Base-by-base conservation (phyloP, 1,140 invertebrate species). In the Glomeris maerens region DNA sequence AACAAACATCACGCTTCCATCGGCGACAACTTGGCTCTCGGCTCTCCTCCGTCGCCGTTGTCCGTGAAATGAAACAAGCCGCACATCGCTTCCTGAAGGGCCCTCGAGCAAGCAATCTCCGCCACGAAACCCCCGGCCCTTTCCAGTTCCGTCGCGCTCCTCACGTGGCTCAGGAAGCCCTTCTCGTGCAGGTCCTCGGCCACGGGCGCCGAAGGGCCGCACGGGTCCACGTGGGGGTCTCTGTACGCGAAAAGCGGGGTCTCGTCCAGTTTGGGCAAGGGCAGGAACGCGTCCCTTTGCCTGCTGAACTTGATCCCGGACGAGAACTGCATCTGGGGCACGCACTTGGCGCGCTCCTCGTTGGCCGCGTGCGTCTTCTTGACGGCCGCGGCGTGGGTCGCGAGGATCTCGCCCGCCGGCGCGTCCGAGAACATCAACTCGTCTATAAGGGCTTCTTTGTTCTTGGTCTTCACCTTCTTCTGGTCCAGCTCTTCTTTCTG, bases 391-490 rank as follows among this genome's bases (percentile, higher is more conserved):
- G 80, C 81, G 70, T 90, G 92, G 36, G 77, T 80, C 49, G 80
- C 81, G 1, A 97, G 69, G 55, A 97, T 96, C 56, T 83, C 79
- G 50, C 83, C 80, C 0, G 89, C 90, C 68, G 92, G 78, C 22
- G 77, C 78, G 57, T 89, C 83, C 5, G 88, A 90, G 67, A 85
- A 91, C 80, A 92, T 94, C 2, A 96, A 69, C 62, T 94, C 88
- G 69, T 95, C 89, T 55, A 95, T 92, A 0, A 95, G 68, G 1
- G 83, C 83, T 64, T 94, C 87, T 64, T 91, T 90, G 42, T 85
- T 79, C 42, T 80, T 75, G 25, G 84, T 78, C 64, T 90, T 92
- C 41, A 79, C 78, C 59, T 78, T 82, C 59, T 89, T 89, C 7
- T 80, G 74, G 63, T 90, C 82, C 3, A 74, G 63, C 60, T 88